Evolutionary conservation across 1,140 invertebrate species (phyloP), one percentile per base, ranked within the genome.

Genomic region (Aphis gossypii): DNA sequence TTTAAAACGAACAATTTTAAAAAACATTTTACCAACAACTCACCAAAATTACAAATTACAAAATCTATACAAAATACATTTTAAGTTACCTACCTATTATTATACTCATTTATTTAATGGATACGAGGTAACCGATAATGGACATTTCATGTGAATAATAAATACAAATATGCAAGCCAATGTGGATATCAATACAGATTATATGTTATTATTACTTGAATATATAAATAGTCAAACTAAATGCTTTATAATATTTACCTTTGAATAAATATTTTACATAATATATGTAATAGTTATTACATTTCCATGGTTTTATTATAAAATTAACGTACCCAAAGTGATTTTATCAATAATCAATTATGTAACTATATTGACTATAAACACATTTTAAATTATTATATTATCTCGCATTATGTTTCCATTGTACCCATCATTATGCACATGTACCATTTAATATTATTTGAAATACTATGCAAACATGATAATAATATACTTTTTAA

Each of bases 101-200:
- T 35, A 35, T 54, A 54, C 30, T 54, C 54, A 54, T 89, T 46
- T 44, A 46, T 86, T 89, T 89, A 89, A 89, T 38, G 48, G n/a
- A 38, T 89, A 54, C 23, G 3, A 23, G 20, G 35, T 35, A n/a
- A 89, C 87, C 87, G 46, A 89, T 89, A 89, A 89, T 89, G 51
- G 88, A 56, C 7, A 89, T 25, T 56, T 25, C 51, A 11, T 56
- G 88, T 89, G 48, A 89, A 38, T 14, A 38, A 38, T 56, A 2
- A 11, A 89, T n/a, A 88, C 30, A 87, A 30, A 48, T 44, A 41
- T 84, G 3, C 41, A 84, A n/a, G 11, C 30, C 25, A 0, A 11
- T 41, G 8, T 14, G 38, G 9, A 84, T 84, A 84, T 44, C 83
- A 54, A 54, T 20, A 41, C 44, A 41, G 30, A 38, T 9, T 84